phyloP scores from a whole-genome alignment of 2,888 invertebrate species.

The Ichneumoninae sp. region DNA sequence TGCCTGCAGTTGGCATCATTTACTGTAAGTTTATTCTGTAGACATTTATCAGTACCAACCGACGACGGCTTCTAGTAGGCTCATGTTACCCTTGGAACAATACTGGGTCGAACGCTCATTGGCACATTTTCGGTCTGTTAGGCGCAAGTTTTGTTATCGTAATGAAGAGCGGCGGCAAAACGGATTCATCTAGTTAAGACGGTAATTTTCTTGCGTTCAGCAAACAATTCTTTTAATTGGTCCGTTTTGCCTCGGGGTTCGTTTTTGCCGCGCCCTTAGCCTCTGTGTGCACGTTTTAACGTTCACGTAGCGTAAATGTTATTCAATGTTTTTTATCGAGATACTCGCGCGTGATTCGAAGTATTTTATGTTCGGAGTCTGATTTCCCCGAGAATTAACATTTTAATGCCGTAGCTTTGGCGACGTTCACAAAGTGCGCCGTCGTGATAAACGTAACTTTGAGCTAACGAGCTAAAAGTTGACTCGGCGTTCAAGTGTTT shows the following conservation, averaged over 20 bases:
- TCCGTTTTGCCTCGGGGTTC: no score
- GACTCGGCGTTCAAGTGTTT: not conserved
- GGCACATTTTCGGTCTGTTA: not conserved
- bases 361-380: not conserved
- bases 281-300: not conserved
- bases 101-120: not conserved
- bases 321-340: not conserved
- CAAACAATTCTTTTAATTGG: no score
- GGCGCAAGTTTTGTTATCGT: not conserved
- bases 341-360: not conserved
- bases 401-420: not conserved
- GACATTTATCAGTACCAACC: no score
- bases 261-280: no score
- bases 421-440: not conserved
- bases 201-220: not conserved
- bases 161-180: not conserved
- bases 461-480: constrained; percentile 4
- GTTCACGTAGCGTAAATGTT: not conserved
- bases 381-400: not conserved
- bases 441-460: not conserved
- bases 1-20: no score
- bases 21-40: no score
- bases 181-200: not conserved
- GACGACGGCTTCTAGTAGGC: no score
- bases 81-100: no score